Base-by-base conservation (phyloP, 2,797 vertebrate species). In the Coregonus sp. region DNA sequence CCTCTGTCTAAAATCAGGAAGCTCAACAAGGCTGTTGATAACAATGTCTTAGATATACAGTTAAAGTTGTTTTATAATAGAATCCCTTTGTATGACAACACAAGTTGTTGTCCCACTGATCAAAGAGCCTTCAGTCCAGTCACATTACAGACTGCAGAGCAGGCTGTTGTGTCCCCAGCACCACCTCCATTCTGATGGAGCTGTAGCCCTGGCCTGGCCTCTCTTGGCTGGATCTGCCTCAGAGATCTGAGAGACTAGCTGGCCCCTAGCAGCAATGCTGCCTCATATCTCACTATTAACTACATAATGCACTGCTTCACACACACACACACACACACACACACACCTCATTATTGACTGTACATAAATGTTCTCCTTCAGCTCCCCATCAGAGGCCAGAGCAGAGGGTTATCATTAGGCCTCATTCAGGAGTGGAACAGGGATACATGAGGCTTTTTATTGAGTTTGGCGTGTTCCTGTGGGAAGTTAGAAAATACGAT, bases 291-390 rank as follows among this genome's bases (percentile, higher is more conserved):
- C 52, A 54, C 52, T 54, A 18, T 54, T 15, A 47, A 47, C 40
- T 47, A 47, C 40, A 47, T 2, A 47, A 11, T 47, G 9, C 40
- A 61, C n/a, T 20, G 6, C 59, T 61, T 61, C 54, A 7, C 54
- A 59, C 54, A 59, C 5, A 59, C 1, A 7, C 18, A 18, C 18
- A 1, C 5, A n/a, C 40, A 47, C 40, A 25, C 59, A 25, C 1
- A 15, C 59, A 61, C 31, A 78, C 80, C 40, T 33, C 50, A 65
- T 71, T 68, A 78, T 74, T 73, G 33, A 73, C 50, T 65, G 20
- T 40, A 16, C 52, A 50, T 40, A 15, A 61, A 47, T 47, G 31
- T 33, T 74, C 5, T 76, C 63, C 52, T 50, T 59, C 67, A 56
- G n/a, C 37, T 16, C 40, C 31, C 63, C 67, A 25, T 33, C 70